phyloP scores from a whole-genome alignment of 1,140 invertebrate species.

The Conus betulinus region DNA sequence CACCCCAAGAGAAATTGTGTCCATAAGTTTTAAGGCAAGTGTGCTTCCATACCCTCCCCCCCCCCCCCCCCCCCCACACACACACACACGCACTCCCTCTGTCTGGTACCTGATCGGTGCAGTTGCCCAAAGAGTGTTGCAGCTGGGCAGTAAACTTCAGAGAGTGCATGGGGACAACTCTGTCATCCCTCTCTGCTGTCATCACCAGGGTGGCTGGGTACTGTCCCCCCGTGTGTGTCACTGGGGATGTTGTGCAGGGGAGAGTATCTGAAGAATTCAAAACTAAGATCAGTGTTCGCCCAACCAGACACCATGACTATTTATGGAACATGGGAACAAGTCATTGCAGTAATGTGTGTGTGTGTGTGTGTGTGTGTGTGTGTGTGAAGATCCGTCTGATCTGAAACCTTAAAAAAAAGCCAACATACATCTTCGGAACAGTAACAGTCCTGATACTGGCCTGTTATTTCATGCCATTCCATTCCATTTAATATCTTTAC shows the following conservation, averaged over 20 bases:
- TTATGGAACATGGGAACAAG: background rate
- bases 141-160: constrained; percentile 95
- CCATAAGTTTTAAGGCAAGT: no score
- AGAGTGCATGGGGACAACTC: constrained; percentile 96
- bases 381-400: no score
- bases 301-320: background rate
- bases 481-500: no score
- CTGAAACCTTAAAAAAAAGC: background rate
- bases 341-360: no score
- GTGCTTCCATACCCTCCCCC: no score
- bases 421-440: background rate
- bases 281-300: no score
- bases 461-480: no score
- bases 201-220: constrained; percentile 94
- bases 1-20: no score
- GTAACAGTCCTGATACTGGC: no score
- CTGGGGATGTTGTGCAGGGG: constrained; percentile 92
- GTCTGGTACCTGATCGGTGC: constrained; percentile 76
- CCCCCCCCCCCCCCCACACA: no score
- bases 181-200: constrained; percentile 98
- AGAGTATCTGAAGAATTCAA: constrained; percentile 81
- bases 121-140: constrained; percentile 84
- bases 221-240: constrained; percentile 79
- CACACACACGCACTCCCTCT: no score
- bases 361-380: no score